Evolutionary conservation across 2,113 vertebrate genomes (phyloP), one percentile per base, ranked within the genome.

Genomic region (Cochlearius cochlearius): DNA sequence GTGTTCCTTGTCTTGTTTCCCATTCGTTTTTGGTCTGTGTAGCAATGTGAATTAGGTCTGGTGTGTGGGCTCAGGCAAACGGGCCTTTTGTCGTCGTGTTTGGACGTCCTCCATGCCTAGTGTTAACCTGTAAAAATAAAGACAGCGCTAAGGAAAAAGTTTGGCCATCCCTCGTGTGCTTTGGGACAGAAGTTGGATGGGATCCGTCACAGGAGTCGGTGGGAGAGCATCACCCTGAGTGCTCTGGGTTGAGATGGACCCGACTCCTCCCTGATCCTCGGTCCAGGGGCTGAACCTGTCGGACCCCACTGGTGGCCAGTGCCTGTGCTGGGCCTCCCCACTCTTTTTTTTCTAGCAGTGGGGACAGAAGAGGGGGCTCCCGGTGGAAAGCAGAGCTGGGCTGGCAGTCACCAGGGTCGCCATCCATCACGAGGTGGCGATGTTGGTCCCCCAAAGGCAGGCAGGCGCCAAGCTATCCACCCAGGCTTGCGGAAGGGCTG

Each of bases 61-160:
- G 55, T 15, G 69, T 11, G 41, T 11, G 66, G 71, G 84, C 77
- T 76, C 75, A 6, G 82, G 64, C 77, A 41, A 68, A 71, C 56
- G 38, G 58, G 64, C 80, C 87, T 55, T 86, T 62, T 34, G 25
- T 86, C 9, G 2, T 84, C 4, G 86, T 71, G 78, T 91, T 90
- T 75, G 83, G 88, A 10, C 91, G 93, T 85, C 62, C 71, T 36
- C 86, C 21, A 12, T 79, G 84, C 88, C 91, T 72, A 34, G 60
- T 90, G 95, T 84, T 90, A 63, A 77, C 50, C 69, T 29, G 34
- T 90, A 29, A 22, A 75, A 97, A 98, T 98, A 98, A 98, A 98
- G 64, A 20, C 86, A 93, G 80, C 0, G 74, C 93, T 92, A 71
- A 96, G 85, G 68, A 94, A 41, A 27, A 20, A 23, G 15, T 8